Evolutionary conservation across 1,140 invertebrate genomes (phyloP).

Genomic region (Trichoplusia ni): DNA sequence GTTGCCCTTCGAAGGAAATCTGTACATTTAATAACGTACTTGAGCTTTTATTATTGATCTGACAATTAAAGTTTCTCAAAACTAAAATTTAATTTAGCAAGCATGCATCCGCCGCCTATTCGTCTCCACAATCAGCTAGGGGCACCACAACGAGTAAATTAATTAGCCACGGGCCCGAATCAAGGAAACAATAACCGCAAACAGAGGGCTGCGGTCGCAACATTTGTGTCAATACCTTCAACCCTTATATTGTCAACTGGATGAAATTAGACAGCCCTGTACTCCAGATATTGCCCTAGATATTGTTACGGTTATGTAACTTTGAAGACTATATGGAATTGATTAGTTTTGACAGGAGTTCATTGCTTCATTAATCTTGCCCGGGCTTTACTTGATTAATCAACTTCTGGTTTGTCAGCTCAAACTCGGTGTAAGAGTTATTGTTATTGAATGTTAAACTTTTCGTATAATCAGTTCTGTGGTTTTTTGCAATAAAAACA

Average conservation of each 20-base stretch:
- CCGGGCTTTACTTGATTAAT: no score
- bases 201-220: constrained; percentile 54
- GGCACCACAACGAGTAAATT: constrained; percentile 47
- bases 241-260: constrained; percentile 59
- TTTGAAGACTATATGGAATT: not conserved
- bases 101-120: not conserved
- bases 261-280: constrained; percentile 52
- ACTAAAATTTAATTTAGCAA: constrained; percentile 27
- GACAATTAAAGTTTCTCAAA: no score
- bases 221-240: constrained; percentile 57
- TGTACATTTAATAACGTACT: no score
- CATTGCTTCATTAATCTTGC: no score
- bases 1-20: no score
- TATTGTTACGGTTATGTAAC: constrained; percentile 9
- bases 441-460: no score
- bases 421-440: no score
- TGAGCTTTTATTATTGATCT: no score
- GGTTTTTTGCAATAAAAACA: no score
- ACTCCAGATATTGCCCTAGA: constrained; percentile 7
- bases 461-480: no score
- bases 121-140: constrained; percentile 39
- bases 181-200: constrained; percentile 74
- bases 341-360: not conserved
- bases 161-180: constrained; percentile 63
- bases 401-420: no score